phyloP scores from a whole-genome alignment of 2,888 invertebrate genomes.

The Agonopterix alstromeriana region DNA sequence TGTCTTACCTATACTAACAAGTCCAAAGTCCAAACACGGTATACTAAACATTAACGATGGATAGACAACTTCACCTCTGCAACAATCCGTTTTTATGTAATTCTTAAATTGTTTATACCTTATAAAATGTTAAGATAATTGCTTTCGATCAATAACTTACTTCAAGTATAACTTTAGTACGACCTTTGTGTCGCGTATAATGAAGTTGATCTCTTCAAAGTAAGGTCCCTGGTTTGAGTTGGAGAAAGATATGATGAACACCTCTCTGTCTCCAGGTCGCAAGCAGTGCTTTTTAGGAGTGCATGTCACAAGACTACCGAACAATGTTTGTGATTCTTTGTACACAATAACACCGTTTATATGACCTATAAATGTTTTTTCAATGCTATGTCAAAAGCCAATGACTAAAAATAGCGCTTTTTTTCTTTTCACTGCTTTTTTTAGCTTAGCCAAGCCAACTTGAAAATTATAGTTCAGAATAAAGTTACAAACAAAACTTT shows the following conservation, averaged over 20 bases:
- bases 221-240: conserved; percentile 78
- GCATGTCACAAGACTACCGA: conserved; percentile 75
- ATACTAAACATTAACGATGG: conserved; percentile 75
- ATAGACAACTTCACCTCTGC: conserved; percentile 78
- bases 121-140: background rate
- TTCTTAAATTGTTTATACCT: background rate
- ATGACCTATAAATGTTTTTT: conserved; percentile 52
- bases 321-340: conserved; percentile 59
- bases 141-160: conserved; percentile 50
- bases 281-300: conserved; percentile 61
- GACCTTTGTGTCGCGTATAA: conserved; percentile 76
- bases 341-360: conserved; percentile 77
- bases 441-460: no score
- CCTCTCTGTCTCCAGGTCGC: conserved; percentile 64
- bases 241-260: conserved; percentile 73
- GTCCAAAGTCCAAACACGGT: conserved; percentile 74
- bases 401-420: no score
- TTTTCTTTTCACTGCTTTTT: no score
- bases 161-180: conserved; percentile 72
- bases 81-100: conserved; percentile 22
- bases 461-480: no score
- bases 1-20: conserved; percentile 72
- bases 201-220: conserved; percentile 77
- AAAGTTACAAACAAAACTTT: no score
- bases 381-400: background rate